Percentiles rank a stretch among this genome's conserved stretches.
These are phyloP conservation scores for Piaya cayana DNA, from an alignment of 2,113 vertebrate species.

Conservation along the genomic window DNA sequence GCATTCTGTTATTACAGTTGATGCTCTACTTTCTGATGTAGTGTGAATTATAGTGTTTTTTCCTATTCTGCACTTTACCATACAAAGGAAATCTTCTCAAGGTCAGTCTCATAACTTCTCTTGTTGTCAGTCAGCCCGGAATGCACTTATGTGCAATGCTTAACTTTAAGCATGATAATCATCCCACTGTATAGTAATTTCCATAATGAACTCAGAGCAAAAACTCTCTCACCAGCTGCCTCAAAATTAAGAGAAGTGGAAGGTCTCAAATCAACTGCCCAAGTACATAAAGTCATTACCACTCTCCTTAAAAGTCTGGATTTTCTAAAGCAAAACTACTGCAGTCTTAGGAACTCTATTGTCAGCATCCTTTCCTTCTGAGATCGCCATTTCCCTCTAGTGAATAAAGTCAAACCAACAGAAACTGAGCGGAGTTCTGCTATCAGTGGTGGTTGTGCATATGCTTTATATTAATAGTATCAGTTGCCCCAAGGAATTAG, in stretches of 20 bases:
- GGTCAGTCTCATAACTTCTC: conserved; percentile 15
- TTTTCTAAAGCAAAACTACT: neutral
- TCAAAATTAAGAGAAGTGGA: neutral
- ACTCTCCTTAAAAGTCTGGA: neutral
- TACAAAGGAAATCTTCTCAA: neutral
- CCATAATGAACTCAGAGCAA: conserved; percentile 31
- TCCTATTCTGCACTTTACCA: neutral
- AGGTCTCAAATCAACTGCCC: conserved; percentile 45
- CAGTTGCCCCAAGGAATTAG: conserved; percentile 9
- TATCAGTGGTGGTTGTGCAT: neutral
- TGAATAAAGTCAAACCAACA: conserved; percentile 23
- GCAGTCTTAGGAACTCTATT: neutral
- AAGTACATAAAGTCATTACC: neutral
- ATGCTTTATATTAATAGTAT: conserved; percentile 44
- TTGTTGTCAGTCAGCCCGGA: neutral
- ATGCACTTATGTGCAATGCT: neutral
- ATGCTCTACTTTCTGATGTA: neutral
- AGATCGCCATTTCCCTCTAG: neutral
- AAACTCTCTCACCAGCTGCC: conserved; percentile 45
- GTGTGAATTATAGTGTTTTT: neutral
- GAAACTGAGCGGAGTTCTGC: neutral
- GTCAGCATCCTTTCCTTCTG: neutral
- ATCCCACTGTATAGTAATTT: conserved; percentile 26
- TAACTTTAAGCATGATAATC: conserved; percentile 25
- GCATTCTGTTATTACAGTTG: neutral